Evolutionary conservation across 2,888 invertebrate species (phyloP).

Genomic region (Heliconius aoede): DNA sequence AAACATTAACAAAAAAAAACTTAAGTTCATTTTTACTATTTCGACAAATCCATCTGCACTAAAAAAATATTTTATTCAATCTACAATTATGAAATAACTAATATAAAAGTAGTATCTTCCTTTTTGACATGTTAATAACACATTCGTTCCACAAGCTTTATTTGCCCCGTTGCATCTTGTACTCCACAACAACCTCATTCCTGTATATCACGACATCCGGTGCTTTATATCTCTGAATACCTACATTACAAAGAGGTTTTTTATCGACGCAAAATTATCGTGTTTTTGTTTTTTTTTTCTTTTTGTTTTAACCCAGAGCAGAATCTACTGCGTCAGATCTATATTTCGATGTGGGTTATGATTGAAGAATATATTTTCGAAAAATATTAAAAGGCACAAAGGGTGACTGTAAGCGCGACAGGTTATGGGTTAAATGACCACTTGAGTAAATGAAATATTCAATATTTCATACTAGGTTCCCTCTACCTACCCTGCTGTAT

Average conservation of each 20-base stretch:
- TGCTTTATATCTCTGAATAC: constrained; percentile 59
- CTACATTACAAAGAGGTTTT: constrained; percentile 43
- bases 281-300: constrained; percentile 33
- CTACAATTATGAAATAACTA: background rate
- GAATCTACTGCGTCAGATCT: constrained; percentile 6
- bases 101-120: background rate
- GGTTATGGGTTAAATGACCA: too few relatives aligned
- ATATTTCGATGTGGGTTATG: background rate
- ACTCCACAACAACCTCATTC: constrained; percentile 63
- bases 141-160: constrained; percentile 70
- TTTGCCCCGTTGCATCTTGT: constrained; percentile 57
- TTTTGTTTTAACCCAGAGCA: constrained; percentile 23
- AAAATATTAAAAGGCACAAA: background rate
- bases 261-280: constrained; percentile 37
- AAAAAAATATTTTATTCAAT: too few relatives aligned
- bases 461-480: too few relatives aligned
- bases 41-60: too few relatives aligned
- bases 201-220: constrained; percentile 73
- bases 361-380: constrained; percentile 6
- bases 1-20: background rate
- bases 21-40: background rate
- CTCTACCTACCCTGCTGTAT: too few relatives aligned
- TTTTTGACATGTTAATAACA: constrained; percentile 53
- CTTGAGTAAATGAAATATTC: too few relatives aligned
- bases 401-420: background rate